Evolutionary conservation across 1,140 invertebrate genomes (phyloP).

Genomic region (Ceratina australensis): DNA sequence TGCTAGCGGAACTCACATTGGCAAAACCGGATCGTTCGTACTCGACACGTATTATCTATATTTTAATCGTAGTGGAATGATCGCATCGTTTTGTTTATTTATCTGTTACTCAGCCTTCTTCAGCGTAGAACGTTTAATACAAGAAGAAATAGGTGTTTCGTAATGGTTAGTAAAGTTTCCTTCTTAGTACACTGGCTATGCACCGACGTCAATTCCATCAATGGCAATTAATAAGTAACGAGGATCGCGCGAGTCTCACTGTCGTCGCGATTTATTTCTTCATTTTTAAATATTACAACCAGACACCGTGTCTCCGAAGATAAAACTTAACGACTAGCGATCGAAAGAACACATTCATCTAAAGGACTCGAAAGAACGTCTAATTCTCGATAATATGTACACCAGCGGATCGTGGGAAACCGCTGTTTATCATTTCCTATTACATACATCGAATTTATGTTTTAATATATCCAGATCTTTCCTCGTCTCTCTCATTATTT

Average conservation of each 20-base stretch:
- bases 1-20: conserved; percentile 12
- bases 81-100: not conserved
- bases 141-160: conserved; percentile 48
- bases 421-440: conserved; percentile 17
- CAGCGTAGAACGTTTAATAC: conserved; percentile 46
- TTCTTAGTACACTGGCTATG: conserved; percentile 57
- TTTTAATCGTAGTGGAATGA: not conserved
- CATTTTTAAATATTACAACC: conserved; percentile 40
- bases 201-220: conserved; percentile 76
- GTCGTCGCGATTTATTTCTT: not conserved
- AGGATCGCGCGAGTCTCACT: conserved; percentile 32
- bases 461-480: conserved; percentile 35
- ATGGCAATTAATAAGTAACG: conserved; percentile 70
- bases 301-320: conserved; percentile 40
- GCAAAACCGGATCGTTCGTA: not conserved
- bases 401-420: conserved; percentile 3
- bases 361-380: conserved; percentile 49
- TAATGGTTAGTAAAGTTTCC: conserved; percentile 53
- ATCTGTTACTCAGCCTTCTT: conserved; percentile 31
- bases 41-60: conserved; percentile 6
- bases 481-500: conserved; percentile 12
- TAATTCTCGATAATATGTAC: conserved; percentile 46
- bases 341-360: conserved; percentile 57
- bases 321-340: conserved; percentile 55
- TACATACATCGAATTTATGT: conserved; percentile 41